These are phyloP conservation scores for Adrianichthys oophorus DNA, from an alignment of 2,797 vertebrate genomes.

Conservation along the genomic window DNA sequence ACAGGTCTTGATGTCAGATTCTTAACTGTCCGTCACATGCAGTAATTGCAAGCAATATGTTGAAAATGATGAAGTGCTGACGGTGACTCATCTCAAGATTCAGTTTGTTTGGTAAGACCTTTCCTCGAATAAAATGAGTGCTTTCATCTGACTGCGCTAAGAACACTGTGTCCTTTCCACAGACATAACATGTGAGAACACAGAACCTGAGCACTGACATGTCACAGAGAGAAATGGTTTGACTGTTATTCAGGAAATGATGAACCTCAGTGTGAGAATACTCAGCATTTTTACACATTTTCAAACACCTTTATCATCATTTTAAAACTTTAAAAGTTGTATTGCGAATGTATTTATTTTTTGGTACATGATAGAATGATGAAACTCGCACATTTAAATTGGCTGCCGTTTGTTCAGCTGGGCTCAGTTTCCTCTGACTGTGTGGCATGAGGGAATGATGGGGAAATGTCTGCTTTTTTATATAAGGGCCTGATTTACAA, in stretches of 20 bases:
- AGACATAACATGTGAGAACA: slow-evolving; percentile 26
- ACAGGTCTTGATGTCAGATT: slow-evolving; percentile 1
- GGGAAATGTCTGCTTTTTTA: too few relatives aligned
- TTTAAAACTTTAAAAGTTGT: too few relatives aligned
- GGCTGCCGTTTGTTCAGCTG: too few relatives aligned
- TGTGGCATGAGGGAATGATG: too few relatives aligned
- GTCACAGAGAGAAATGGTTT: slow-evolving; percentile 29
- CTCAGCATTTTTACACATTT: background rate
- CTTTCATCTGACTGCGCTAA: slow-evolving; percentile 27
- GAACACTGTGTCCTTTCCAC: slow-evolving; percentile 47
- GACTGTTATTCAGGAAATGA: slow-evolving; percentile 63
- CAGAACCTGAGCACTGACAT: slow-evolving; percentile 20
- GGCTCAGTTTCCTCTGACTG: too few relatives aligned
- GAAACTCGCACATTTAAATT: too few relatives aligned
- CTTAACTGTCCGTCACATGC: slow-evolving; percentile 1
- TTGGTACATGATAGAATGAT: too few relatives aligned
- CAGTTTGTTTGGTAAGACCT: slow-evolving; percentile 31
- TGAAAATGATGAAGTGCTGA: slow-evolving; percentile 17
- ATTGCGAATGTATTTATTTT: too few relatives aligned
- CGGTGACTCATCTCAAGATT: slow-evolving; percentile 52
- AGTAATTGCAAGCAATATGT: slow-evolving; percentile 9
- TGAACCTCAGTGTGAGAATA: slow-evolving; percentile 16
- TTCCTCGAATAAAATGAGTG: slow-evolving; percentile 22
- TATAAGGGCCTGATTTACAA: too few relatives aligned
- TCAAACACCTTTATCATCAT: too few relatives aligned